phyloP scores from a whole-genome alignment of 2,113 vertebrate genomes.

The Orycteropus afer region DNA sequence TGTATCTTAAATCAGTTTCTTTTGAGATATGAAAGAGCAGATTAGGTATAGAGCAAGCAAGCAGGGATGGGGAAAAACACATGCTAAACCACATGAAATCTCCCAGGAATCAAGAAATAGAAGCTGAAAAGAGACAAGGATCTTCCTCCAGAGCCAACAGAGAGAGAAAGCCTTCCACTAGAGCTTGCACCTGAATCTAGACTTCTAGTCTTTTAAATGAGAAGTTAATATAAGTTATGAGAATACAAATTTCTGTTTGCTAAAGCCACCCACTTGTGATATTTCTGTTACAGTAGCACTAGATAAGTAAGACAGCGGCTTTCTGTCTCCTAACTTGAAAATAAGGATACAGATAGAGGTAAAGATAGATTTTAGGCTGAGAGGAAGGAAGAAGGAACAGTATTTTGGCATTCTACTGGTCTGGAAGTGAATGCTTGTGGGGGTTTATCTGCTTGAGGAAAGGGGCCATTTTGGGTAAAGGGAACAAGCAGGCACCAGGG shows the following conservation, averaged over 20 bases:
- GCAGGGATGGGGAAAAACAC: neutral
- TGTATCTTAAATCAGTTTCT: neutral
- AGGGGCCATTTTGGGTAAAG: neutral
- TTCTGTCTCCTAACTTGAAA: neutral
- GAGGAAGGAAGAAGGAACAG: neutral
- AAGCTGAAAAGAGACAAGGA: no score
- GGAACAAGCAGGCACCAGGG: neutral
- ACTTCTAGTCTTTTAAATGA: neutral
- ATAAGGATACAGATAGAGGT: neutral
- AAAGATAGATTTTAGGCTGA: neutral
- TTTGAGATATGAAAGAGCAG: neutral
- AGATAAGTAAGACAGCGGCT: no score
- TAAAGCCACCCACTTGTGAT: neutral
- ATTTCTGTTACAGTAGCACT: neutral
- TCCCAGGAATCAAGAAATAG: neutral
- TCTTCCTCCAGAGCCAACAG: neutral
- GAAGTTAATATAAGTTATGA: neutral
- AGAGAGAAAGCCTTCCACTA: neutral
- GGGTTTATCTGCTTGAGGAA: neutral
- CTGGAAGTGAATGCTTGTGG: accelerated
- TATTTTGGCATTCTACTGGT: accelerated
- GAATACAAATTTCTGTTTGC: no score
- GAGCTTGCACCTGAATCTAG: neutral
- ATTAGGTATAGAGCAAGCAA: neutral
- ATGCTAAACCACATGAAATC: neutral